Evolutionary conservation across 2,113 vertebrate genomes (phyloP), one percentile per base, ranked within the genome.

Genomic region (Atherinomorus stipes): DNA sequence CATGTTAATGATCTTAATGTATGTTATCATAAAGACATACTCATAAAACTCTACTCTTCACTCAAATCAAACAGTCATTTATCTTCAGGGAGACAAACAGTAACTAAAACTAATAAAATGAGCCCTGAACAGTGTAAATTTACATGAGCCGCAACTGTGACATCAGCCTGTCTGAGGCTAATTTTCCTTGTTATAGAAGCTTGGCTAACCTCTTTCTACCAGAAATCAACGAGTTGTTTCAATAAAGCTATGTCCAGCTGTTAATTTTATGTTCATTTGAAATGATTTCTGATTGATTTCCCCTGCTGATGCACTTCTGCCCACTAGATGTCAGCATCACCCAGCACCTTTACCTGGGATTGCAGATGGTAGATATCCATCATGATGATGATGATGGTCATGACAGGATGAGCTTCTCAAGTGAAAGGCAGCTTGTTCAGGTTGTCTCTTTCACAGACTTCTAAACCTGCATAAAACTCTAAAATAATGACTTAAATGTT

Each of bases 311-410:
- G 63, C 21, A 2, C 26, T 56, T 40, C 23, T 22, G 2, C 50
- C 90, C 90, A 91, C 88, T 86, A 90, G 90, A 87, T 90, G 90
- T 85, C 90, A 90, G 80, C 76, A 88, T 76, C 70, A 80, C 50
- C 76, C 85, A 86, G 38, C 74, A 65, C 16, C 88, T 67, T 72
- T 64, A 66, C 64, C 81, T 83, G 57, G 45, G 78, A 81, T 66
- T 25, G 47, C 11, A 6, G 8, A 28, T 7, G 12, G 42, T 26
- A 38, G 60, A 37, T 38, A 21, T 22, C 51, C 3, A 38, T 50
- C 7, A 28, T 19, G 21, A 40, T 26, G 53, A 56, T 31, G 18
- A 50, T 64, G 22, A 44, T 4, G 9, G 52, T 37, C 28, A 53
- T 25, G 31, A 64, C 7, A 15, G 13, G n/a, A 34, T 63, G 69